Conservation (phyloP, 2,113 vertebrate species). For the Rutilus rutilus region DNA sequence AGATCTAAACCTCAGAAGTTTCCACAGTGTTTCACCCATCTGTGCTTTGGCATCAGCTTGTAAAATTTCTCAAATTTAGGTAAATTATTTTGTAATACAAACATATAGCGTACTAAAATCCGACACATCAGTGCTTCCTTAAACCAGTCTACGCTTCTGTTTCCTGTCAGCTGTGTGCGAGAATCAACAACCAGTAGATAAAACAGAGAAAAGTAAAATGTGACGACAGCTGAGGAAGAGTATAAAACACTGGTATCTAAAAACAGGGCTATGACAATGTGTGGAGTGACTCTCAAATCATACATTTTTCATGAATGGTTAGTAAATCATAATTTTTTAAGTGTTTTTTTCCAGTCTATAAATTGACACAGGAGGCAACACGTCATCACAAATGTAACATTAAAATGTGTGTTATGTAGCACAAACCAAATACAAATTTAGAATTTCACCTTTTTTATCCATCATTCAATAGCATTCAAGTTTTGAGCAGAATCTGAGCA, state of each 20-base stretch:
- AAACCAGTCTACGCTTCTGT: too few species aligned
- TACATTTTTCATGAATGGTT: neutral
- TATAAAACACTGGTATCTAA: neutral
- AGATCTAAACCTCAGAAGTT: neutral
- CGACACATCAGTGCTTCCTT: too few species aligned
- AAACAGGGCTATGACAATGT: neutral
- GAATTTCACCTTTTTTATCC: neutral
- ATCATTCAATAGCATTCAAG: too few species aligned
- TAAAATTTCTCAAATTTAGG: neutral
- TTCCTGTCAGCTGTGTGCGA: too few species aligned
- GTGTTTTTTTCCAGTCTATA: neutral
- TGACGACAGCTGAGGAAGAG: neutral
- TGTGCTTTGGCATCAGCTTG: neutral
- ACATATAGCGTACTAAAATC: too few species aligned
- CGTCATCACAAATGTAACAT: too few species aligned
- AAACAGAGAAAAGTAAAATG: neutral
- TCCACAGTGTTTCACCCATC: neutral
- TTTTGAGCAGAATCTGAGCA: too few species aligned
- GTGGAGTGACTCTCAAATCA: neutral
- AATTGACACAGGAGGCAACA: neutral
- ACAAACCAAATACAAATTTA: neutral
- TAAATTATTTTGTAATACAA: neutral
- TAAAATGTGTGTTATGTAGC: neutral
- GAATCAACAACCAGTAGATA: too few species aligned
- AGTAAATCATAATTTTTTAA: too few species aligned